Base-by-base conservation (phyloP, 1,140 invertebrate species). In the Heliothis virescens region DNA sequence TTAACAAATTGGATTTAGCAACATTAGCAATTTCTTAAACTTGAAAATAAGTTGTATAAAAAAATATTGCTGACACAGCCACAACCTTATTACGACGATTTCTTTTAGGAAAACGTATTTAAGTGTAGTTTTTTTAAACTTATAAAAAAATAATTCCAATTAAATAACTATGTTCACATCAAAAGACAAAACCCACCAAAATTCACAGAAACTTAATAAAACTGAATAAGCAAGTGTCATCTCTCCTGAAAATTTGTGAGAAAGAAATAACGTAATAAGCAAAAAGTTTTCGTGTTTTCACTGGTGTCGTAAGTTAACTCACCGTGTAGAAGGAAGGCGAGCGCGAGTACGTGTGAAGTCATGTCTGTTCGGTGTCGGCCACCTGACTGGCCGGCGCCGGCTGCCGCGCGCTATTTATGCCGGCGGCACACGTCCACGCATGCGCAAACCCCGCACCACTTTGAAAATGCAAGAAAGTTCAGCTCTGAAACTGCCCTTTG, bases 311-410 rank as follows among this genome's bases (percentile, higher is more conserved):
- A 21, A 15, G 57, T 60, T 9, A 60, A 60, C 57, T 60, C 57
- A 60, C 57, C 57, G 57, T 60, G 21, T 18, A 60, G 16, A 1
- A 13, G 21, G 57, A 60, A 29, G 57, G 57, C 57, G 57, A 60
- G 57, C 57, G 21, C 57, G 10, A 60, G 21, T 26, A 18, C 18
- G 9, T 59, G 12, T 26, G 57, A 26, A 13, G 57, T 60, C 57
- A 60, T 60, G 57, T 29, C 57, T 21, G 11, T 12, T 26, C 10
- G 21, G 57, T 29, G 57, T 15, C 57, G 57, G 16, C 4, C 57
- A 60, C 57, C 18, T 15, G 21, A 60, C 57, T 60, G 57, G 12
- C 12, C 21, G 57, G 12, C 57, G 10, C 3, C 11, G 12, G 57
- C 12, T 10, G 11, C 57, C 3, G 2, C 57, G 11, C 21, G 11